Conservation (phyloP, 2,888 invertebrate genomes). For the Hydropsyche betteni region DNA sequence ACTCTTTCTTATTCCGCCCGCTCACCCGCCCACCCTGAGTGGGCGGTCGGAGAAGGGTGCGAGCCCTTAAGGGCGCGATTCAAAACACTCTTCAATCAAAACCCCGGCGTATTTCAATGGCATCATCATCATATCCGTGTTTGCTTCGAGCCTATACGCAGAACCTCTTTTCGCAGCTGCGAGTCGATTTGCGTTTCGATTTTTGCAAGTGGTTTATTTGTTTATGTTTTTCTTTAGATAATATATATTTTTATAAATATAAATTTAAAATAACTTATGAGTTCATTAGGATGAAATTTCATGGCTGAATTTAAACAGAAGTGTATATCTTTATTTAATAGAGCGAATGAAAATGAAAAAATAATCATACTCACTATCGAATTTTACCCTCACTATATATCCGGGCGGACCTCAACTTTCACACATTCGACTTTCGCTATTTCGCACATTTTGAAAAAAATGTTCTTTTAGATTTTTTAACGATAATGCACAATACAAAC, state of each 20-base stretch:
- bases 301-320: too few relatives aligned
- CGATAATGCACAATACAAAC: too few relatives aligned
- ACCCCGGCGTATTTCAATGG: conserved; percentile 39
- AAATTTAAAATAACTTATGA: background rate
- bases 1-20: conserved; percentile 19
- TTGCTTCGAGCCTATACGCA: conserved; percentile 31
- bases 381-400: too few relatives aligned
- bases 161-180: conserved; percentile 30
- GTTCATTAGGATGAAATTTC: too few relatives aligned
- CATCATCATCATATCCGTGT: conserved; percentile 36
- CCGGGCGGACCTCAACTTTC: too few relatives aligned
- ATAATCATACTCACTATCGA: too few relatives aligned
- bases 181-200: conserved; percentile 13
- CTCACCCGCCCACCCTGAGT: background rate
- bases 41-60: background rate
- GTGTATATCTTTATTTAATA: too few relatives aligned
- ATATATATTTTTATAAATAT: background rate
- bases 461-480: too few relatives aligned
- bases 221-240: background rate
- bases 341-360: too few relatives aligned
- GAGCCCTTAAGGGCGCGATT: conserved; percentile 22
- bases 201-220: conserved; percentile 5
- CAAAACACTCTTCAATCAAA: conserved; percentile 44
- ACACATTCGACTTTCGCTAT: too few relatives aligned
- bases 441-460: too few relatives aligned